These are phyloP conservation scores for Clepsis dumicolana DNA, from an alignment of 2,888 invertebrate genomes.

Conservation along the genomic window DNA sequence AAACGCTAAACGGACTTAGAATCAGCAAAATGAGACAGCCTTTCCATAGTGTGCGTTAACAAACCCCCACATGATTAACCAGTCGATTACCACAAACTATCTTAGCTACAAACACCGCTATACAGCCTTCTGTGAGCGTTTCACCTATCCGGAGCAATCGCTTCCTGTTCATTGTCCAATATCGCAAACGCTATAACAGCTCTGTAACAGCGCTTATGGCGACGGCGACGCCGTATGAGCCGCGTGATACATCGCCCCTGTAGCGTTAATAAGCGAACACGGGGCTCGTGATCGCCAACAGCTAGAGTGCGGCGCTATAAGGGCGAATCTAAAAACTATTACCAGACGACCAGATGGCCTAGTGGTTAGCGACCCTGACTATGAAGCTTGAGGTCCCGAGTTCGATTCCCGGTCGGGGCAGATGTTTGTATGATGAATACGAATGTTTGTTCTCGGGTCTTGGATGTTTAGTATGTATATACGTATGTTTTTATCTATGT, in stretches of 20 bases:
- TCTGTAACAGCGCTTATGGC: slow-evolving; percentile 37
- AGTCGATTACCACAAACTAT: background rate
- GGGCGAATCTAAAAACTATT: slow-evolving; percentile 52
- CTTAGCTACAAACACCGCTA: background rate
- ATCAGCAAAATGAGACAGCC: too few species aligned
- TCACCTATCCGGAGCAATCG: slow-evolving; percentile 38
- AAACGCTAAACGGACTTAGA: background rate
- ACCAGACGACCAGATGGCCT: too few species aligned
- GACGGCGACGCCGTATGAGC: slow-evolving; percentile 70
- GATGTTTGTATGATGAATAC: too few species aligned
- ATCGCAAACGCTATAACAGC: background rate
- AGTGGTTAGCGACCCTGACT: too few species aligned
- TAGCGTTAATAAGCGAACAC: slow-evolving; percentile 85
- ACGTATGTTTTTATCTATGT: too few species aligned
- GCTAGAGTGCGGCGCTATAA: slow-evolving; percentile 56
- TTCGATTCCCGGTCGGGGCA: too few species aligned
- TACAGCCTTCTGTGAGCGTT: slow-evolving; percentile 1
- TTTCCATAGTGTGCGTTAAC: background rate
- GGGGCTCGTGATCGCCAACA: slow-evolving; percentile 82
- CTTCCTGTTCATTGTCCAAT: slow-evolving; percentile 43
- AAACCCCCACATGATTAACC: background rate
- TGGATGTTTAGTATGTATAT: too few species aligned
- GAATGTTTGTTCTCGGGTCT: too few species aligned
- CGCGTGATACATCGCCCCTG: slow-evolving; percentile 83
- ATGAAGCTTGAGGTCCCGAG: too few species aligned